These are phyloP conservation scores for Propithecus coquereli DNA, from an alignment of 2,113 vertebrate genomes.

Conservation along the genomic window DNA sequence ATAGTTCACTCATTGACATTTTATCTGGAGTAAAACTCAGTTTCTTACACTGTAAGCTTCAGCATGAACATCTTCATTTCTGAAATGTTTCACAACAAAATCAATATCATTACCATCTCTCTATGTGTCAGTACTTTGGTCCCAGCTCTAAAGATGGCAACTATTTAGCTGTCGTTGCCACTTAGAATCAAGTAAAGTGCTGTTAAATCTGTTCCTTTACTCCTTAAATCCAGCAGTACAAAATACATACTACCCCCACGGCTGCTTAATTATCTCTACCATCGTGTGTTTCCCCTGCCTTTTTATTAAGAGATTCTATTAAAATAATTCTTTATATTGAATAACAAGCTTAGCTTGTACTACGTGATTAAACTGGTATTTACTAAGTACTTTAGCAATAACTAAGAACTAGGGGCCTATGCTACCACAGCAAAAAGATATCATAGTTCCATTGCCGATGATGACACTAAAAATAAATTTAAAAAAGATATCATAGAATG, in stretches of 20 bases:
- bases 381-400: slow-evolving; percentile 21
- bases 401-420: not conserved
- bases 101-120: slow-evolving; percentile 37
- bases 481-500: not conserved
- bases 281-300: not conserved
- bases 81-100: slow-evolving; percentile 60
- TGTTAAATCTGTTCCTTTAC: slow-evolving; percentile 37
- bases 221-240: slow-evolving; percentile 16
- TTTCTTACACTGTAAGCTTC: slow-evolving; percentile 43
- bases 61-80: slow-evolving; percentile 55
- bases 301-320: not conserved
- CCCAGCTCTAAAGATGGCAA: slow-evolving; percentile 45
- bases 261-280: slow-evolving; percentile 52
- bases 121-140: slow-evolving; percentile 53
- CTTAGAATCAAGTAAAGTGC: slow-evolving; percentile 53
- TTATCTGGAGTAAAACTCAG: slow-evolving; percentile 46
- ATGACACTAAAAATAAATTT: too few species aligned
- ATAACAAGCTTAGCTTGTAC: slow-evolving; percentile 1
- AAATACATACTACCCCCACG: not conserved
- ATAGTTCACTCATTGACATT: slow-evolving; percentile 42
- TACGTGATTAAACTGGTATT: slow-evolving; percentile 17
- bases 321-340: slow-evolving; percentile 14
- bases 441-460: too few species aligned
- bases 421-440: not conserved
- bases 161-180: slow-evolving; percentile 30